Evolutionary conservation across 2,797 vertebrate genomes (phyloP).

Genomic region (Poecile montanus): DNA sequence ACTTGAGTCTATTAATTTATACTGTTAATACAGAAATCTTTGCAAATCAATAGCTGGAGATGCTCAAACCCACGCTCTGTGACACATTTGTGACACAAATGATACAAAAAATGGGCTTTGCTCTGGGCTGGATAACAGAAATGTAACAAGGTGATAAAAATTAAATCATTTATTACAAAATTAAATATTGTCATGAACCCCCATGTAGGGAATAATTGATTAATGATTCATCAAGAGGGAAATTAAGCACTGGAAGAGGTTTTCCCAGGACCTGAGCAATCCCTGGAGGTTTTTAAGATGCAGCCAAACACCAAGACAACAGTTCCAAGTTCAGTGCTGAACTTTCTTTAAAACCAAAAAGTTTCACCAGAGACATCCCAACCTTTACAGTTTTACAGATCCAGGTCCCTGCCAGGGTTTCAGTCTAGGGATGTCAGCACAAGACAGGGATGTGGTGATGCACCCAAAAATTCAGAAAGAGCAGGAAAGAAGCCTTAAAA

Average conservation of each 20-base stretch:
- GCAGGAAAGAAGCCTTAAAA: neutral
- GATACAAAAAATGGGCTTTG: neutral
- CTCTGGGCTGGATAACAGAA: neutral
- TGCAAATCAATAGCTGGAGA: neutral
- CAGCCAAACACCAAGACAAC: neutral
- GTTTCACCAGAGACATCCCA: neutral
- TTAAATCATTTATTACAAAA: neutral
- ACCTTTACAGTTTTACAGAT: neutral
- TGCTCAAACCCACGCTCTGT: neutral
- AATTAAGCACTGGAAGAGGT: neutral
- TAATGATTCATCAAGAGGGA: accelerated
- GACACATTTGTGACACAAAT: neutral
- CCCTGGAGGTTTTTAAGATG: neutral
- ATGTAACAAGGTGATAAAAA: neutral
- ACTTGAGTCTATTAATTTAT: neutral
- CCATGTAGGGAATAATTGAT: neutral
- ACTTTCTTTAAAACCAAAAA: neutral
- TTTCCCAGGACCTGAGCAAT: neutral
- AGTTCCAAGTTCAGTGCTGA: neutral
- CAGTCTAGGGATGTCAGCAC: neutral
- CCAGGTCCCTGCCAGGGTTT: neutral
- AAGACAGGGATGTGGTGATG: neutral
- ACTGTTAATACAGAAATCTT: neutral
- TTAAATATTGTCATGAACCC: neutral
- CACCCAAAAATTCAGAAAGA: neutral